Evolutionary conservation across 37 sponge, comb jelly and placozoan genomes (phyloP).

Genomic region (Bolinopsis microptera): DNA sequence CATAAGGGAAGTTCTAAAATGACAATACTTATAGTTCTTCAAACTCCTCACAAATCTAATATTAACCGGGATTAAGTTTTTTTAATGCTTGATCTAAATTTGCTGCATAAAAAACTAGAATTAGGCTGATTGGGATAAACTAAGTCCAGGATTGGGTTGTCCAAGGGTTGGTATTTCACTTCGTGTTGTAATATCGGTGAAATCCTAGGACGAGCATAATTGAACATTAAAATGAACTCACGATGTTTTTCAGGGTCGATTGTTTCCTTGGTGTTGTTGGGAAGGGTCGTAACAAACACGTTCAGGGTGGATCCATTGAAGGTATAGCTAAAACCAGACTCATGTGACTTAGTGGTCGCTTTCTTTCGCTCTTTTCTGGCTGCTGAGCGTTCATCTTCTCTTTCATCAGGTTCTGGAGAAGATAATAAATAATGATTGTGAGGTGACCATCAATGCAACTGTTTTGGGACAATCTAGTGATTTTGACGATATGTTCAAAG

Average conservation of each 20-base stretch:
- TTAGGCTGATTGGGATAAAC: no score
- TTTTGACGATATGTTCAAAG: no score
- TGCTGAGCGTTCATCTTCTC: slow-evolving; percentile 59
- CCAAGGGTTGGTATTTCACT: neutral
- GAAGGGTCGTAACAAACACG: slow-evolving; percentile 36
- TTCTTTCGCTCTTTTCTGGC: neutral
- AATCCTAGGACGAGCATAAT: neutral
- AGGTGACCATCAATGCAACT: no score
- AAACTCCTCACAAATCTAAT: no score
- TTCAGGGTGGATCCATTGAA: slow-evolving; percentile 6
- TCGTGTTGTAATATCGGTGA: neutral
- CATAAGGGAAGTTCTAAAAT: neutral
- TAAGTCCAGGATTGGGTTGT: no score
- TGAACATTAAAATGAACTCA: no score
- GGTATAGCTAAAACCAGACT: slow-evolving; percentile 42
- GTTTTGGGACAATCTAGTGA: no score
- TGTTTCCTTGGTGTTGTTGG: slow-evolving; percentile 52
- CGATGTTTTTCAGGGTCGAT: slow-evolving; percentile 66
- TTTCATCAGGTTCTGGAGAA: neutral
- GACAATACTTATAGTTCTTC: no score
- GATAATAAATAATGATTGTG: no score
- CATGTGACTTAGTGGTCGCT: neutral
- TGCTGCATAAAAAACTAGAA: no score
- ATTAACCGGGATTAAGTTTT: no score
- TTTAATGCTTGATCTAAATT: no score